Evolutionary conservation across 2,113 vertebrate species (phyloP).

Genomic region (Lepisosteus oculatus): DNA sequence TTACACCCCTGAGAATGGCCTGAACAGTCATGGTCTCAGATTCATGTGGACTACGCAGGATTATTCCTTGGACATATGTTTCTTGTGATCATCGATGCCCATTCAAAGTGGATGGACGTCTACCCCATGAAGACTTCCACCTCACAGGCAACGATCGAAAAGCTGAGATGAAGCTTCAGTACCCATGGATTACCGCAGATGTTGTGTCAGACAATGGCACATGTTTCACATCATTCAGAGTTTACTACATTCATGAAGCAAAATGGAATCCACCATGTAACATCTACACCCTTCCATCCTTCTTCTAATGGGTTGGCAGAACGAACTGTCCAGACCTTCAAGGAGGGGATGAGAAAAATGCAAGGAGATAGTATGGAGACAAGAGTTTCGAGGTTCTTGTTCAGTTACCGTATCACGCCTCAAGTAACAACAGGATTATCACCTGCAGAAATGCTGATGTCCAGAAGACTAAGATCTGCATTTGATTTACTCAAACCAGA

Average conservation of each 20-base stretch:
- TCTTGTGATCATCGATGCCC: conserved; percentile 17
- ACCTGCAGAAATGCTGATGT: neutral
- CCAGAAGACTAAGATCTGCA: too few relatives aligned
- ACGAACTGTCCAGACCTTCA: conserved; percentile 11
- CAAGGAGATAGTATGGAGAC: neutral
- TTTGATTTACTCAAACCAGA: too few relatives aligned
- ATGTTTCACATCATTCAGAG: conserved; percentile 11
- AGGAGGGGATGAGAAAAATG: conserved; percentile 9
- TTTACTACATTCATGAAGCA: conserved; percentile 11
- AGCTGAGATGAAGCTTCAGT: conserved; percentile 11
- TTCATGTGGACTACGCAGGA: conserved; percentile 25
- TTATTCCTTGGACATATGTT: conserved; percentile 19
- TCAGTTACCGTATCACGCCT: conserved; percentile 10
- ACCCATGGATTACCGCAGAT: conserved; percentile 16
- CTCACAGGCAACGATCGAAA: conserved; percentile 19
- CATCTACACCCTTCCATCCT: conserved; percentile 15
- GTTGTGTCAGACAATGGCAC: conserved; percentile 20
- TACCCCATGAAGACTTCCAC: conserved; percentile 7
- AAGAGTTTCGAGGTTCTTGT: neutral
- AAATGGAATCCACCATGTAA: conserved; percentile 27
- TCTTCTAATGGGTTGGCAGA: conserved; percentile 22
- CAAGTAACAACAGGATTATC: conserved; percentile 2
- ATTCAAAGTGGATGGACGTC: conserved; percentile 24
- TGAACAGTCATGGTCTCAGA: conserved; percentile 17
- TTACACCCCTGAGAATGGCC: conserved; percentile 13